Percentiles rank a stretch among this genome's conserved stretches.
Evolutionary conservation across 2,888 invertebrate species (phyloP).

Genomic region (Pheosia tremula): DNA sequence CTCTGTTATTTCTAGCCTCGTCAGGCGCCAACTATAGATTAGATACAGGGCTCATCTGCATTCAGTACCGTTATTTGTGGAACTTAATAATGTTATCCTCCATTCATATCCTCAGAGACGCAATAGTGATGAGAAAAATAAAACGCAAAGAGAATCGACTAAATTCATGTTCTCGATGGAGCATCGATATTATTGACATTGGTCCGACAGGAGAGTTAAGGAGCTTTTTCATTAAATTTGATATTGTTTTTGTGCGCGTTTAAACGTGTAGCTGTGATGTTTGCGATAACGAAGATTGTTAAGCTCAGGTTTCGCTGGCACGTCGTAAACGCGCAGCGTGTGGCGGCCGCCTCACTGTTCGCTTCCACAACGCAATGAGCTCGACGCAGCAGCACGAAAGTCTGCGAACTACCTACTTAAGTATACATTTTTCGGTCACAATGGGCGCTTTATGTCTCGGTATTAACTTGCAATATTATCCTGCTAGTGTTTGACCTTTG

Average conservation of each 20-base stretch:
- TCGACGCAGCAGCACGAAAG: constrained; percentile 15
- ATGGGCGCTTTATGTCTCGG: constrained; percentile 47
- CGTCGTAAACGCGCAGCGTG: constrained; percentile 61
- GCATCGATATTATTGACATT: constrained; percentile 22
- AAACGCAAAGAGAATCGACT: constrained; percentile 23
- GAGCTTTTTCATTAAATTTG: constrained; percentile 48
- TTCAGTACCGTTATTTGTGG: constrained; percentile 70
- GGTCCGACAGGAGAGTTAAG: constrained; percentile 44
- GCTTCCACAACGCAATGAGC: constrained; percentile 12
- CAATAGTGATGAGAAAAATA: constrained; percentile 30
- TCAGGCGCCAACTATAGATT: constrained; percentile 75
- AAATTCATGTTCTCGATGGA: constrained; percentile 24
- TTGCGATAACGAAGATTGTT: constrained; percentile 67
- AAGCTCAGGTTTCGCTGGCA: constrained; percentile 65
- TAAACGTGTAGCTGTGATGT: constrained; percentile 58
- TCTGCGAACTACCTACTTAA: constrained; percentile 6
- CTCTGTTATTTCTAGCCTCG: constrained; percentile 73
- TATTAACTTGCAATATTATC: constrained; percentile 51
- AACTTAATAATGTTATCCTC: constrained; percentile 63
- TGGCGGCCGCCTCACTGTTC: constrained; percentile 31
- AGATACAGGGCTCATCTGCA: constrained; percentile 73
- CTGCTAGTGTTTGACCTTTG: constrained; percentile 59
- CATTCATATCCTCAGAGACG: constrained; percentile 61
- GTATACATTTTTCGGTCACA: constrained; percentile 41
- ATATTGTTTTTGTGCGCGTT: constrained; percentile 56